Evolutionary conservation across 2,797 vertebrate genomes (phyloP).

Genomic region (Sebastes hopkinsi): DNA sequence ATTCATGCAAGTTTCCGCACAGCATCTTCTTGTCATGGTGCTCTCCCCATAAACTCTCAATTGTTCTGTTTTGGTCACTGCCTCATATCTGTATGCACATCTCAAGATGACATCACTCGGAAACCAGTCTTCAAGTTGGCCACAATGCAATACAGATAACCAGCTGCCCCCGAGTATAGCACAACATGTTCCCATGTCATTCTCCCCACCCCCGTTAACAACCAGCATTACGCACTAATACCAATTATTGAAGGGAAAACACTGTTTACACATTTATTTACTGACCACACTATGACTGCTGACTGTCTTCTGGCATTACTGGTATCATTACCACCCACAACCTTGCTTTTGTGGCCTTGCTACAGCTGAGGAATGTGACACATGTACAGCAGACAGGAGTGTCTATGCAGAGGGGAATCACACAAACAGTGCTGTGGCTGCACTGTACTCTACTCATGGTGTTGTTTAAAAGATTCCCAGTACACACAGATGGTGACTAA

Average conservation of each 20-base stretch:
- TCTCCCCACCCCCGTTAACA: neutral
- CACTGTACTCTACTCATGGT: neutral
- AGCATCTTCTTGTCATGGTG: neutral
- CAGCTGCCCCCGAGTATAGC: neutral
- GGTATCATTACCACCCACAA: slow-evolving; percentile 6
- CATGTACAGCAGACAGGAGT: neutral
- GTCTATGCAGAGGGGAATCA: neutral
- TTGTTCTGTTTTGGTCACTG: slow-evolving; percentile 21
- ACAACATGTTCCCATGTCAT: neutral
- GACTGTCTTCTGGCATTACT: slow-evolving; percentile 5
- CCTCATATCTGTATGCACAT: neutral
- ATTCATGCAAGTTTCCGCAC: slow-evolving; percentile 9
- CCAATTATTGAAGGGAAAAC: slow-evolving; percentile 1
- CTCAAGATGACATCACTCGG: slow-evolving; percentile 29
- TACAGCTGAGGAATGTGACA: slow-evolving; percentile 13
- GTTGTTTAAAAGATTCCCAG: neutral
- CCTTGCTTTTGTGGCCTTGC: slow-evolving; percentile 20
- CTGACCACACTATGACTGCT: neutral
- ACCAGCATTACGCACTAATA: slow-evolving; percentile 11
- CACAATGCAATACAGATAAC: slow-evolving; percentile 22
- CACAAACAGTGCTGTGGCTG: neutral
- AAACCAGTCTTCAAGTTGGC: slow-evolving; percentile 30
- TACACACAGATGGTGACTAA: neutral
- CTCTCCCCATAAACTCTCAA: slow-evolving; percentile 4
- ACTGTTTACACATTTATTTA: slow-evolving; percentile 29